Evolutionary conservation across 2,888 invertebrate species (phyloP).

Genomic region (Acanthoscelides obtectus): DNA sequence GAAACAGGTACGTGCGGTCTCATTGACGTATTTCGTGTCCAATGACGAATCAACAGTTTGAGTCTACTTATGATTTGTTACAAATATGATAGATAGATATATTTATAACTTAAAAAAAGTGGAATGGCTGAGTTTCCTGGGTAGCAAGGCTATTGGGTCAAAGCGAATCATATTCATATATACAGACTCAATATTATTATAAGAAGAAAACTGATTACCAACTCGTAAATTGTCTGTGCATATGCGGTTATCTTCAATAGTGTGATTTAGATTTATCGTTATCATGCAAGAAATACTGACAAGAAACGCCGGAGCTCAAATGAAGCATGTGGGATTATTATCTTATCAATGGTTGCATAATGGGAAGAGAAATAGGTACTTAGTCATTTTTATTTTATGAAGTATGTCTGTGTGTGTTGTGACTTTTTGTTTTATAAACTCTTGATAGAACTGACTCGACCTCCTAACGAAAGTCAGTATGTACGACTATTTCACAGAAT

Average conservation of each 20-base stretch:
- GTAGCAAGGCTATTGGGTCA: neutral
- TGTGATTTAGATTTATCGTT: neutral
- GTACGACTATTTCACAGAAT: too few relatives aligned
- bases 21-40: neutral
- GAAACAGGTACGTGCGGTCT: too few relatives aligned
- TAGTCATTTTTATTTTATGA: neutral
- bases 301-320: neutral
- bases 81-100: neutral
- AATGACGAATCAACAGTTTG: neutral
- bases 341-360: neutral
- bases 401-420: too few relatives aligned
- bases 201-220: too few relatives aligned
- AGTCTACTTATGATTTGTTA: neutral
- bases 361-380: neutral
- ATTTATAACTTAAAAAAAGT: neutral
- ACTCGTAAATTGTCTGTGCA: neutral
- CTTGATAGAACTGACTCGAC: too few relatives aligned
- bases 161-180: neutral
- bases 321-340: neutral
- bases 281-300: neutral
- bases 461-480: too few relatives aligned
- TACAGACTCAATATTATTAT: too few relatives aligned
- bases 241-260: neutral
- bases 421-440: too few relatives aligned
- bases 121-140: neutral